A percentile compares a stretch with the other conserved stretches of the same genome.
Evolutionary conservation across 2,888 invertebrate genomes (phyloP).

Genomic region (Rhagonycha lutea): DNA sequence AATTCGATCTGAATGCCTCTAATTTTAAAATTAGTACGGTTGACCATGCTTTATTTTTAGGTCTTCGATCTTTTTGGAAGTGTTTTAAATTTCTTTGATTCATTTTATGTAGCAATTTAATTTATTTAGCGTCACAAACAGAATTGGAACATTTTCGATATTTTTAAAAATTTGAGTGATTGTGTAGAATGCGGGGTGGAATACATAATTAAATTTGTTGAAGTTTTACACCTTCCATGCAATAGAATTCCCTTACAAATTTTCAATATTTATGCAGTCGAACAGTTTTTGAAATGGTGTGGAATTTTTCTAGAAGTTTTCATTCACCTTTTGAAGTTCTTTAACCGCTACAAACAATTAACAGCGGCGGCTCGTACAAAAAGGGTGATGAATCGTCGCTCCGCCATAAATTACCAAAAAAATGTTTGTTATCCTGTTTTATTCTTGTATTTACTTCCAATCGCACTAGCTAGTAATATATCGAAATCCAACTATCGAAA

Average conservation of each 20-base stretch:
- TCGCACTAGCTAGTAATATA: no score
- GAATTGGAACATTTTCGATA: neutral
- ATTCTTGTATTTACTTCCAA: no score
- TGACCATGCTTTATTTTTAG: neutral
- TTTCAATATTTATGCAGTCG: neutral
- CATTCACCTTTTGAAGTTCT: neutral
- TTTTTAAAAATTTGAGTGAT: neutral
- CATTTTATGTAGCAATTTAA: neutral
- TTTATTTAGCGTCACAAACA: neutral
- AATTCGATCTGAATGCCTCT: neutral
- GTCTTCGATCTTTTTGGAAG: neutral
- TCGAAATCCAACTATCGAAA: no score
- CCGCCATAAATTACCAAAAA: no score
- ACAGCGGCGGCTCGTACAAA: neutral
- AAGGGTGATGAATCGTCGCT: neutral
- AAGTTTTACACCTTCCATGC: neutral
- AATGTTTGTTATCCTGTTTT: no score
- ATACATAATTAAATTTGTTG: neutral
- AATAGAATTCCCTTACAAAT: neutral
- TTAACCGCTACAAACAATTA: neutral
- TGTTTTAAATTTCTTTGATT: neutral
- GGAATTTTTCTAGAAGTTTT: neutral
- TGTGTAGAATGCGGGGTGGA: neutral
- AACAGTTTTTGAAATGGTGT: no score
- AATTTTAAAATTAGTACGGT: neutral